phyloP scores from a whole-genome alignment of 2,113 vertebrate genomes.

The Channa argus region DNA sequence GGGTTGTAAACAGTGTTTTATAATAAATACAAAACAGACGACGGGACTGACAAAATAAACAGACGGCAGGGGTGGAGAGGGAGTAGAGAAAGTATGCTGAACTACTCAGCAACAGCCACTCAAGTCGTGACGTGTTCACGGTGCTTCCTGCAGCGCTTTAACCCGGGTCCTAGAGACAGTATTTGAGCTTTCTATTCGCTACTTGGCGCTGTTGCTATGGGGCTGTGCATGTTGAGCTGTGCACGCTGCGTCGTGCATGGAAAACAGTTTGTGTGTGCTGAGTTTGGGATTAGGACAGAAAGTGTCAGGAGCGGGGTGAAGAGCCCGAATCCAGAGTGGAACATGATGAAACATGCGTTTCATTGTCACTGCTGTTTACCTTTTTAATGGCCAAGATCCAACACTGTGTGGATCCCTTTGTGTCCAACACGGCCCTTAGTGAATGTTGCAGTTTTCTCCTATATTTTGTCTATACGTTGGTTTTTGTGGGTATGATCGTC shows the following conservation, averaged over 20 bases:
- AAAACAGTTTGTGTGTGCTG: slow-evolving; percentile 70
- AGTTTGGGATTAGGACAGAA: slow-evolving; percentile 70
- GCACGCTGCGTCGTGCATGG: slow-evolving; percentile 74
- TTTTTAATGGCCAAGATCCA: neutral
- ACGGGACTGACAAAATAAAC: slow-evolving; percentile 79
- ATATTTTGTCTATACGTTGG: no score
- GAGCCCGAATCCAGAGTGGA: slow-evolving; percentile 36
- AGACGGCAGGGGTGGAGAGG: slow-evolving; percentile 72
- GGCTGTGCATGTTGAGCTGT: slow-evolving; percentile 74
- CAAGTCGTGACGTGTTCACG: slow-evolving; percentile 82
- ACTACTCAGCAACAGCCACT: slow-evolving; percentile 88
- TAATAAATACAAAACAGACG: slow-evolving; percentile 74
- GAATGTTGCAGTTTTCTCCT: no score
- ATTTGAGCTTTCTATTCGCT: slow-evolving; percentile 87
- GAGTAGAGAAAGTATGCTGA: slow-evolving; percentile 74
- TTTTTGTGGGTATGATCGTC: no score
- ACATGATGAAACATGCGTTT: slow-evolving; percentile 53
- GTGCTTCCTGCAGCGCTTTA: slow-evolving; percentile 84
- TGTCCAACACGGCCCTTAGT: neutral
- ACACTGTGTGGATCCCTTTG: neutral
- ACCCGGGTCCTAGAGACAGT: slow-evolving; percentile 87
- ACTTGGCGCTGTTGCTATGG: slow-evolving; percentile 87
- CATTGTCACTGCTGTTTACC: slow-evolving; percentile 42
- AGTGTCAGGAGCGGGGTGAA: slow-evolving; percentile 62
- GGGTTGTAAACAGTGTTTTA: slow-evolving; percentile 72